phyloP scores from a whole-genome alignment of 2,797 vertebrate genomes.

The Anableps anableps region DNA sequence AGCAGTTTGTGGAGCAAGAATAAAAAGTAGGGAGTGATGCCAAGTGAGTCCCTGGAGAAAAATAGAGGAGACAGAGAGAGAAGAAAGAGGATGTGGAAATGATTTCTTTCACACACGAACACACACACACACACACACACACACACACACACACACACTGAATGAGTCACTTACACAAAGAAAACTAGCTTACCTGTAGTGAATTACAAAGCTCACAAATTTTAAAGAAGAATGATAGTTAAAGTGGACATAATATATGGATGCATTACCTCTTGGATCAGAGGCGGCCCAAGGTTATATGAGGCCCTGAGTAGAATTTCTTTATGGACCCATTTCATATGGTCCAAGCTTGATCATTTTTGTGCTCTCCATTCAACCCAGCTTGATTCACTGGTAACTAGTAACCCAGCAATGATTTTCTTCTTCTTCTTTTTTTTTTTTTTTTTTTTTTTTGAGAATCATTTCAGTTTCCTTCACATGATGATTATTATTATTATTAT shows the following conservation, averaged over 20 bases:
- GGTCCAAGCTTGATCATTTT: not conserved
- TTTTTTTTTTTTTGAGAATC: not conserved
- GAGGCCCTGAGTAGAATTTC: not conserved
- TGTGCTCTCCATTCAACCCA: not conserved
- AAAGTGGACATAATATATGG: not conserved
- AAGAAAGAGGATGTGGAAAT: slow-evolving; percentile 77
- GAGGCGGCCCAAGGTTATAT: not conserved
- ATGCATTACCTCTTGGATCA: not conserved
- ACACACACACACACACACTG: slow-evolving; percentile 3
- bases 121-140: not conserved
- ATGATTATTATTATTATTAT: not conserved
- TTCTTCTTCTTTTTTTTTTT: too few species aligned
- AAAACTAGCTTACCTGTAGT: slow-evolving; percentile 15
- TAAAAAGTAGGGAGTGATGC: slow-evolving; percentile 80
- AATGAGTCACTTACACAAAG: slow-evolving; percentile 45
- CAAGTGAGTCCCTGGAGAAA: slow-evolving; percentile 80
- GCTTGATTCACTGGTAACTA: not conserved
- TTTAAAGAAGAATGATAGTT: not conserved
- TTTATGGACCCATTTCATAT: not conserved
- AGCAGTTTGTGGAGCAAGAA: slow-evolving; percentile 79
- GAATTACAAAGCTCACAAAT: slow-evolving; percentile 19
- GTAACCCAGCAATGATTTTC: not conserved
- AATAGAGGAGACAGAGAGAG: slow-evolving; percentile 75
- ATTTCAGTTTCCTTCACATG: not conserved
- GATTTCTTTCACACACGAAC: slow-evolving; percentile 41